Conservation (phyloP, 2,888 invertebrate species). For the Crossocerus cetratus region DNA sequence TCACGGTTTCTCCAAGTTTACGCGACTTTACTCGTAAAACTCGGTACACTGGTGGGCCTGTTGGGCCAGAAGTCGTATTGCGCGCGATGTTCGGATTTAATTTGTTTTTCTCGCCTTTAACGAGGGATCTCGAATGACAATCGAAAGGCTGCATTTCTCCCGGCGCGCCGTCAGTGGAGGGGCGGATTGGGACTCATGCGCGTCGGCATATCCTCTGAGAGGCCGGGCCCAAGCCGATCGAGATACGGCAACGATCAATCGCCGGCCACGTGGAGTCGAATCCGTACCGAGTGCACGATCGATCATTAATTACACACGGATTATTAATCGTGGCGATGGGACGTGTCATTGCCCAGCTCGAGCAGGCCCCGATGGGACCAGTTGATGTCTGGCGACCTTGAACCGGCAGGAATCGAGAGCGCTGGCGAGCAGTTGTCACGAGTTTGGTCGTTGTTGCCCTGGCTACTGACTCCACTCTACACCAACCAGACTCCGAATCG, state of each 20-base stretch:
- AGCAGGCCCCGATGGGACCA: conserved; percentile 39
- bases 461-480: conserved; percentile 57
- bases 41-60: too few species aligned
- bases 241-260: conserved; percentile 43
- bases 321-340: conserved; percentile 52
- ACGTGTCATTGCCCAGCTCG: conserved; percentile 53
- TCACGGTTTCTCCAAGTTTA: background rate
- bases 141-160: too few species aligned
- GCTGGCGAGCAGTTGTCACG: conserved; percentile 32
- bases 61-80: background rate
- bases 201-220: conserved; percentile 21
- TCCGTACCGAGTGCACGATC: conserved; percentile 43
- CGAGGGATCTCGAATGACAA: too few species aligned
- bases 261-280: conserved; percentile 36
- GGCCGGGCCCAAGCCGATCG: conserved; percentile 46
- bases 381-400: conserved; percentile 58
- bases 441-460: conserved; percentile 75
- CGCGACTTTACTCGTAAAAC: too few species aligned
- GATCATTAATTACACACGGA: conserved; percentile 54
- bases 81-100: background rate
- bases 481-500: background rate
- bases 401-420: conserved; percentile 47
- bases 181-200: conserved; percentile 21
- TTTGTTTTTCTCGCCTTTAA: too few species aligned
- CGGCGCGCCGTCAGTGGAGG: too few species aligned